These are phyloP conservation scores for Thamnophis sirtalis DNA, from an alignment of 2,113 vertebrate species.

Conservation along the genomic window DNA sequence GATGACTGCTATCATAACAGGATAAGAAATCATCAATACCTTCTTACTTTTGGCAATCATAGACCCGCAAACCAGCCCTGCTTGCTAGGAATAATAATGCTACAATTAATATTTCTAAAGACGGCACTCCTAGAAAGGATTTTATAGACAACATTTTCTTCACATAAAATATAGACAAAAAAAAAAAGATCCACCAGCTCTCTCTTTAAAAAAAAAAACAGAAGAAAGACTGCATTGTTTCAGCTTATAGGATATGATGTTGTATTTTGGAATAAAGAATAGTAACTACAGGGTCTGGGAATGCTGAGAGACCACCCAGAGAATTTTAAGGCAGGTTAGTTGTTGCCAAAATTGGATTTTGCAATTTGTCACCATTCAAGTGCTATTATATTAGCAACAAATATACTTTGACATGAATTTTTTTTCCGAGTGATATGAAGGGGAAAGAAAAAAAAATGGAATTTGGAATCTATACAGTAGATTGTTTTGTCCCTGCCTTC, in stretches of 20 bases:
- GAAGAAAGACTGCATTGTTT: background rate
- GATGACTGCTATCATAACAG: conserved; percentile 4
- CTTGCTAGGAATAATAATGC: background rate
- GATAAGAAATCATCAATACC: background rate
- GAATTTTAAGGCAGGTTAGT: background rate
- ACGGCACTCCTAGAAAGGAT: background rate
- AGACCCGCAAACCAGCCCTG: background rate
- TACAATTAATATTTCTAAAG: conserved; percentile 14
- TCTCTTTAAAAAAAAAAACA: background rate
- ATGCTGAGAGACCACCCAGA: background rate
- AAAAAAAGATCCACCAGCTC: background rate
- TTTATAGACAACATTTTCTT: background rate
- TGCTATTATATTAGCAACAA: background rate
- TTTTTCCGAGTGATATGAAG: background rate
- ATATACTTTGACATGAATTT: conserved; percentile 1
- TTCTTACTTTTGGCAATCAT: background rate
- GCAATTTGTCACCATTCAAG: conserved; percentile 1
- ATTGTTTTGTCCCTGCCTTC: background rate
- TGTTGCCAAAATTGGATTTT: conserved; percentile 7
- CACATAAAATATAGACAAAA: background rate
- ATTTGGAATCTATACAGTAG: background rate
- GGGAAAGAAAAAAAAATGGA: background rate
- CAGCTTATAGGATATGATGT: background rate
- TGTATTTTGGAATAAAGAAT: background rate
- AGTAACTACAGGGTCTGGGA: background rate